Percentiles rank a stretch among this genome's conserved stretches.
Conservation (phyloP, 2,797 vertebrate genomes). For the Avahi laniger region DNA sequence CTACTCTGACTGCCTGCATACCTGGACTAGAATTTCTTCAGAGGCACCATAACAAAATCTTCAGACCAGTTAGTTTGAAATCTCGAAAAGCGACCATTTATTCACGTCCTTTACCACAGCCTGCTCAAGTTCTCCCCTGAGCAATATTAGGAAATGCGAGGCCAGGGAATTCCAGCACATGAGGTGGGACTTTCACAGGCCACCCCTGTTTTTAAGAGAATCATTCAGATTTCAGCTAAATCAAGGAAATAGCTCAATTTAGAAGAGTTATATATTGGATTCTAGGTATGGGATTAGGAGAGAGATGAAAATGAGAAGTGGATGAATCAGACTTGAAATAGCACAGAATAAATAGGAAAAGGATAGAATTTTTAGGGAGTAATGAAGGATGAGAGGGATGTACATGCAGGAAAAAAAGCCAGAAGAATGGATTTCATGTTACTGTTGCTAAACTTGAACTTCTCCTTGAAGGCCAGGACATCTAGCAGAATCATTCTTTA, state of each 20-base stretch:
- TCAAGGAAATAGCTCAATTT: neutral
- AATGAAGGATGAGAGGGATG: neutral
- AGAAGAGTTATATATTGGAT: neutral
- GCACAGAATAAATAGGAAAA: neutral
- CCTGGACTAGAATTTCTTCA: neutral
- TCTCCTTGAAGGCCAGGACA: neutral
- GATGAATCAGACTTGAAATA: neutral
- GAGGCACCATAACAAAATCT: neutral
- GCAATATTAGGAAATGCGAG: neutral
- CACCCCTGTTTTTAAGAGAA: neutral
- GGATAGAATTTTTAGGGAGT: neutral
- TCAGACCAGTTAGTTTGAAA: neutral
- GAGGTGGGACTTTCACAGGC: neutral
- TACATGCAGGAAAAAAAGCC: neutral
- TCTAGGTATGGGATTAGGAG: neutral
- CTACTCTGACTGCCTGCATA: neutral
- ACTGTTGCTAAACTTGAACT: neutral
- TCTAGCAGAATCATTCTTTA: neutral
- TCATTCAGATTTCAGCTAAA: conserved; percentile 8
- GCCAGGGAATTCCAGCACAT: neutral
- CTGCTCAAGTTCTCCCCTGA: neutral
- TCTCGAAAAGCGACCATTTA: neutral
- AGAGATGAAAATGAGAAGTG: neutral
- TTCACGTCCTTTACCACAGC: neutral
- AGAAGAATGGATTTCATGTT: neutral